Evolutionary conservation across 2,113 vertebrate genomes (phyloP).

Genomic region (Ceratotherium simum): DNA sequence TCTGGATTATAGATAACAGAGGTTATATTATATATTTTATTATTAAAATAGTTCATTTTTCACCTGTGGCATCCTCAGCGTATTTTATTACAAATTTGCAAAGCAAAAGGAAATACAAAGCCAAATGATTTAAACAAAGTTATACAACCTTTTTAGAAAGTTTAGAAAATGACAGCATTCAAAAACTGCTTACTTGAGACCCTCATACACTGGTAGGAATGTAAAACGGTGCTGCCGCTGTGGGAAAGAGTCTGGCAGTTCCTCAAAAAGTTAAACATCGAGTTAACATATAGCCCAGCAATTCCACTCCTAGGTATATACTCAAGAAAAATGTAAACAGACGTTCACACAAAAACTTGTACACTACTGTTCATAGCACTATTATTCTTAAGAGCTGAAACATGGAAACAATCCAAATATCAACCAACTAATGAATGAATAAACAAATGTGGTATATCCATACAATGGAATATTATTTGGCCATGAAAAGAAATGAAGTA

Average conservation of each 20-base stretch:
- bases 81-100: background rate
- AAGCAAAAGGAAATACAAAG: background rate
- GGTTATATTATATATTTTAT: background rate
- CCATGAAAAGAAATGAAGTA: background rate
- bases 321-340: background rate
- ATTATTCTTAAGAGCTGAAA: background rate
- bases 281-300: background rate
- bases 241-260: background rate
- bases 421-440: background rate
- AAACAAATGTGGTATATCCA: background rate
- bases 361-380: background rate
- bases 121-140: background rate
- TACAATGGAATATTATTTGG: background rate
- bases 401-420: background rate
- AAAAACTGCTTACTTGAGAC: background rate
- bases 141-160: background rate
- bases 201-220: background rate
- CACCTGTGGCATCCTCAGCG: background rate
- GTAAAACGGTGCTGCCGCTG: background rate
- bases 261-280: background rate
- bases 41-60: background rate
- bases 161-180: background rate
- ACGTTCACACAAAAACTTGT: background rate
- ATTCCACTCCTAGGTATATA: background rate
- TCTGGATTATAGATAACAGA: background rate